A percentile compares a stretch with the other conserved stretches of the same genome.
phyloP scores from a whole-genome alignment of 2,113 vertebrate species.

The Pavo muticus region DNA sequence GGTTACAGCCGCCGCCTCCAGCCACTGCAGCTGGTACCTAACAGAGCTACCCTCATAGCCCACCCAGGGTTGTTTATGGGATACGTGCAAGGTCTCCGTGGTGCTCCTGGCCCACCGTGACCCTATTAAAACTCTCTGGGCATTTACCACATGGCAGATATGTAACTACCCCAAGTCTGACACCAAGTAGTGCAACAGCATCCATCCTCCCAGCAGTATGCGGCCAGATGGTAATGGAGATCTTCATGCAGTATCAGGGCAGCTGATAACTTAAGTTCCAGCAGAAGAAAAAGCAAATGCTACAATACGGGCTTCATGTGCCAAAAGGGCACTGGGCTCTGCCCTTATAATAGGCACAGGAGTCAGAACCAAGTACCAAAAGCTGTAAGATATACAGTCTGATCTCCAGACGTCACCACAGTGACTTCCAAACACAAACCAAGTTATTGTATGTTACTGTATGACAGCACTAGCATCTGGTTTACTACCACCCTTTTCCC shows the following conservation, averaged over 20 bases:
- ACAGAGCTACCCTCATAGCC: neutral
- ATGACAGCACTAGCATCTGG: neutral
- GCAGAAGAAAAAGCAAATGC: neutral
- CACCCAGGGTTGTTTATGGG: neutral
- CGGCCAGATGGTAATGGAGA: neutral
- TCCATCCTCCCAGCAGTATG: neutral
- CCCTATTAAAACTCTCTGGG: neutral
- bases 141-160: neutral
- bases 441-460: accelerated
- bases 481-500: neutral
- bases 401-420: neutral
- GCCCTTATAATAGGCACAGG: neutral
- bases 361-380: neutral
- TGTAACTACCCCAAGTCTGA: neutral
- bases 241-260: neutral
- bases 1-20: neutral
- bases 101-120: neutral
- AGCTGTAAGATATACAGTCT: neutral
- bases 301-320: neutral
- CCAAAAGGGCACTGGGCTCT: neutral
- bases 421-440: neutral
- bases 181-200: neutral
- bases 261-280: neutral
- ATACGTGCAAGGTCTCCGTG: neutral
- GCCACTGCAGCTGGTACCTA: neutral